Evolutionary conservation across 2,113 vertebrate genomes (phyloP).

Genomic region (Cairina moschata): DNA sequence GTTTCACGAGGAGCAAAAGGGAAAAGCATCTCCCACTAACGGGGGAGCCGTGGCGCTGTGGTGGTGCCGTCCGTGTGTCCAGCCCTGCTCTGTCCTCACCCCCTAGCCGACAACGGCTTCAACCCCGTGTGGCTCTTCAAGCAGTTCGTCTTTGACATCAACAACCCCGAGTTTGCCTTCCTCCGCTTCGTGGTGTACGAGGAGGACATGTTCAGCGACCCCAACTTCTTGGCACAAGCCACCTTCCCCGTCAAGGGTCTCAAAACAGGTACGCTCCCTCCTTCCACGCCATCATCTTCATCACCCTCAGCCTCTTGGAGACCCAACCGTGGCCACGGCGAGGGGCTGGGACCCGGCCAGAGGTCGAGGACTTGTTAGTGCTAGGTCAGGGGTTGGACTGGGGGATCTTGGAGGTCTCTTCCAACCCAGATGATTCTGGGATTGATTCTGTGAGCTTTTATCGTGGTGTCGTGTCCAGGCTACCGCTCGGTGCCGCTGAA

Average conservation of each 20-base stretch:
- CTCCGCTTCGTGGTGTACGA: conserved; percentile 86
- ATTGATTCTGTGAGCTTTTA: background rate
- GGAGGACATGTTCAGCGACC: conserved; percentile 93
- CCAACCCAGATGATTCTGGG: too few species aligned
- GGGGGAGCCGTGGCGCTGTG: background rate
- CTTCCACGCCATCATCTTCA: background rate
- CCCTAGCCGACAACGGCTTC: conserved; percentile 83
- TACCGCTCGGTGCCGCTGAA: conserved; percentile 84
- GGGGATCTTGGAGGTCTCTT: too few species aligned
- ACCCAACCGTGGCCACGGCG: background rate
- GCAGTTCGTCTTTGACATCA: conserved; percentile 87
- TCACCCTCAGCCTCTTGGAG: background rate
- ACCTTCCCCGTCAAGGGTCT: conserved; percentile 84
- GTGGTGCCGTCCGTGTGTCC: background rate
- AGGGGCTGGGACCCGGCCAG: fast-evolving
- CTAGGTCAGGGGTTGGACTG: too few species aligned
- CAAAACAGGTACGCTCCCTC: conserved; percentile 77
- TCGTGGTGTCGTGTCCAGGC: conserved; percentile 60
- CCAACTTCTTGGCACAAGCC: conserved; percentile 89
- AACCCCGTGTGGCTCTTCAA: conserved; percentile 87
- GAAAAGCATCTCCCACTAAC: background rate
- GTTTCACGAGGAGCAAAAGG: background rate
- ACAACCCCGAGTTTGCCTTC: conserved; percentile 85
- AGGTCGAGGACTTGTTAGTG: background rate
- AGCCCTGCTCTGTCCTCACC: background rate